Evolutionary conservation across 2,888 invertebrate species (phyloP).

Genomic region (Argyra leucocephala): DNA sequence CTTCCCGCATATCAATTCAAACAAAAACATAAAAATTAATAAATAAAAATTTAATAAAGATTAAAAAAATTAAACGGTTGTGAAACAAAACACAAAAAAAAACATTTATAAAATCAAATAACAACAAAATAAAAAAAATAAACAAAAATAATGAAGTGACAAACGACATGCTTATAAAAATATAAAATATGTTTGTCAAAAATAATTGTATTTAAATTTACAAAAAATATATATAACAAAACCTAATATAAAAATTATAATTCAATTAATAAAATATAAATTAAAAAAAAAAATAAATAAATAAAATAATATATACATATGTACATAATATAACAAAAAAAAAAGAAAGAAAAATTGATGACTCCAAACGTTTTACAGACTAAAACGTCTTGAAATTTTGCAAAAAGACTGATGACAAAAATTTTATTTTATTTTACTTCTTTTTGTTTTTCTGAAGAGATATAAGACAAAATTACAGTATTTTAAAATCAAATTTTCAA

Average conservation of each 20-base stretch:
- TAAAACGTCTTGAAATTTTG: slow-evolving; percentile 1
- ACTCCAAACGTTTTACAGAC: not conserved
- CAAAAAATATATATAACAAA: slow-evolving; percentile 23
- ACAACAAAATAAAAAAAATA: slow-evolving; percentile 7
- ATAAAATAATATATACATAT: too few species aligned
- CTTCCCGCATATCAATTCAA: slow-evolving; percentile 4
- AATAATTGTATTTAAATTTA: too few species aligned
- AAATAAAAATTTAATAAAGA: too few species aligned
- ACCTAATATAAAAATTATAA: slow-evolving; percentile 21
- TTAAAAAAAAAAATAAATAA: slow-evolving; percentile 18
- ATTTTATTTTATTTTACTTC: too few species aligned
- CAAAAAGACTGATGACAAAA: slow-evolving; percentile 2
- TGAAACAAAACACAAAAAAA: slow-evolving; percentile 11
- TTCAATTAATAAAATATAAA: slow-evolving; percentile 14
- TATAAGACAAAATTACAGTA: slow-evolving; percentile 3
- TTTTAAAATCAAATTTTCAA: not conserved
- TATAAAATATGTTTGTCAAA: too few species aligned
- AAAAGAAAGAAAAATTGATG: slow-evolving; percentile 13
- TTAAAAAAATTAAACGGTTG: slow-evolving; percentile 16
- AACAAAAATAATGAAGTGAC: not conserved
- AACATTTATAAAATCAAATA: slow-evolving; percentile 7
- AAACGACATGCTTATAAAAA: too few species aligned
- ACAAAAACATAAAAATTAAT: slow-evolving; percentile 17
- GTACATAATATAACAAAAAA: slow-evolving; percentile 17
- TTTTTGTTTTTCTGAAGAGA: not conserved